These are phyloP conservation scores for Amyelois transitella DNA, from an alignment of 1,140 invertebrate genomes.

Conservation along the genomic window DNA sequence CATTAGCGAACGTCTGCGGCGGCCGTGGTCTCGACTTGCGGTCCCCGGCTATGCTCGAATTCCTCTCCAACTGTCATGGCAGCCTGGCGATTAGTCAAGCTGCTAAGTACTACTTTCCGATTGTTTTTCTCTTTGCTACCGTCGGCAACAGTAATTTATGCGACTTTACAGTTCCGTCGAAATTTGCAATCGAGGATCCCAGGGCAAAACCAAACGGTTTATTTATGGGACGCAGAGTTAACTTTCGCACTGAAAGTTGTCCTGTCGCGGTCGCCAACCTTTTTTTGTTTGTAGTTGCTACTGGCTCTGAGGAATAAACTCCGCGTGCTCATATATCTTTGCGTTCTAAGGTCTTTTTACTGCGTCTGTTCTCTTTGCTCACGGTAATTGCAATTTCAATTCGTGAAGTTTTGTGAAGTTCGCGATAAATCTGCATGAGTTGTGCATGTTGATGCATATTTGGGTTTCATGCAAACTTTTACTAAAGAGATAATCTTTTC, in stretches of 20 bases:
- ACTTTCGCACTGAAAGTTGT: slow-evolving; percentile 60
- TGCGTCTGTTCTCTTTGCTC: slow-evolving; percentile 5
- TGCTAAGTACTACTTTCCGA: slow-evolving; percentile 66
- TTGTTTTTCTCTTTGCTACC: slow-evolving; percentile 64
- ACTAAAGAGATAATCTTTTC: neutral
- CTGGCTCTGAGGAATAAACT: slow-evolving; percentile 29
- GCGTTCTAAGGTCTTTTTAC: slow-evolving; percentile 16
- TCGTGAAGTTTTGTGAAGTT: neutral
- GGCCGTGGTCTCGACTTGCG: slow-evolving; percentile 22
- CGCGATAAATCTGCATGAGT: neutral
- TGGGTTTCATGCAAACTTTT: neutral
- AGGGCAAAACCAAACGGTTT: slow-evolving; percentile 68
- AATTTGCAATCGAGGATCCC: slow-evolving; percentile 66
- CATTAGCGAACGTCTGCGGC: slow-evolving; percentile 25
- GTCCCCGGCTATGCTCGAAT: slow-evolving; percentile 29
- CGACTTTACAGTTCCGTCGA: slow-evolving; percentile 65
- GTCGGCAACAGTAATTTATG: slow-evolving; percentile 67
- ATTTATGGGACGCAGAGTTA: slow-evolving; percentile 64
- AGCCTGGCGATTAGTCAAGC: slow-evolving; percentile 64
- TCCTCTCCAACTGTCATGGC: slow-evolving; percentile 50
- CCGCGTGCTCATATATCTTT: slow-evolving; percentile 30
- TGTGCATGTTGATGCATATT: neutral
- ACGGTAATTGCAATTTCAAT: slow-evolving; percentile 7
- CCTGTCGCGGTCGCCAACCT: slow-evolving; percentile 41
- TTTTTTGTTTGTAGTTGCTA: slow-evolving; percentile 51